Base-by-base conservation (phyloP, 1,140 invertebrate species). In the Diprion similis region DNA sequence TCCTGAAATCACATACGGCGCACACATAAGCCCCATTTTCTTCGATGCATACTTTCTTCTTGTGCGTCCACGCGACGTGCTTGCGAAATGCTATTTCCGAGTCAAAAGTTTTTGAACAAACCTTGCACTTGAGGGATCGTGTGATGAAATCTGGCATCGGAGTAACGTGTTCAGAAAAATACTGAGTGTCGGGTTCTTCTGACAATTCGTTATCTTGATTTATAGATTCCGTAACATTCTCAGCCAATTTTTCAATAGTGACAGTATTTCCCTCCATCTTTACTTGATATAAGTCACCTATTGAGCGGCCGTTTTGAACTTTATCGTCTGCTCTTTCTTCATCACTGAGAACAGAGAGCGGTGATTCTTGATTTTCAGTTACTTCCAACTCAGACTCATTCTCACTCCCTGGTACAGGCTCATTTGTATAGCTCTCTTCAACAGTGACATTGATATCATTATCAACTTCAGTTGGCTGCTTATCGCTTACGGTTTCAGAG, bases 51-150 rank as follows among this genome's bases (percentile, higher is more conserved):
- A 87, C 77, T 68, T 87, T 87, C 59, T 85, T 85, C 66, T 84
- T 85, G 74, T 87, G 87, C 0, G 78, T 84, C 84, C 85, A 87
- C 0, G 87, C 85, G 0, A 88, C 84, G 76, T 89, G 88, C 13
- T 87, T 86, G 7, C 79, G 73, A 19, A 87, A 87, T 0, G 81
- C 76, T 10, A 86, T 77, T 4, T 76, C 72, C 0, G 84, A 79
- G 8, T 75, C 73, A 46, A 88, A 89, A 0, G 76, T 84, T 48
- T 89, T 84, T 0, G 82, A 83, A 70, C 88, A 89, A 0, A 77
- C 71, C 24, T 84, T 85, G 48, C 88, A 89, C 37, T 85, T 87
- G 6, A 88, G 24, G 0, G 78, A 37, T 6, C 82, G 73, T 8
- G 68, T 46, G 46, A 59, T 13, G 6, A 9, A 13, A 59, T 59